Percentiles rank a stretch among this genome's conserved stretches.
These are phyloP conservation scores for Planiliza haematocheilus DNA, from an alignment of 2,113 vertebrate genomes.

Conservation along the genomic window DNA sequence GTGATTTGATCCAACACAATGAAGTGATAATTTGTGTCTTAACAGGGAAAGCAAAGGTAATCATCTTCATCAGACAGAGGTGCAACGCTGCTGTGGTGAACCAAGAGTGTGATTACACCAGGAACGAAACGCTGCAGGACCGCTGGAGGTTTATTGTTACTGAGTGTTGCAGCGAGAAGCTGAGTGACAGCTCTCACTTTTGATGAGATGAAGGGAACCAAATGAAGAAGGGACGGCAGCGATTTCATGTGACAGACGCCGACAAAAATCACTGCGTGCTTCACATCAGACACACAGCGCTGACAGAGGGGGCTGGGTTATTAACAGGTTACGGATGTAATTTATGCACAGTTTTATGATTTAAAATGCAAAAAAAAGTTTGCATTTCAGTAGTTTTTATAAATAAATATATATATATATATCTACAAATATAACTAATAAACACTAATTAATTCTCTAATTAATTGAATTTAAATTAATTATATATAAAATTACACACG, in stretches of 20 bases:
- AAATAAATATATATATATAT: background rate
- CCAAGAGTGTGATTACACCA: constrained; percentile 15
- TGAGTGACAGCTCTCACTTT: constrained; percentile 57
- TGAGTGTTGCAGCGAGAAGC: constrained; percentile 9
- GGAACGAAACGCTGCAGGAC: background rate
- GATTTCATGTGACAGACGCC: constrained; percentile 63
- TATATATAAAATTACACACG: background rate
- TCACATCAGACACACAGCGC: constrained; percentile 14
- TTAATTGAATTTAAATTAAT: too few relatives aligned
- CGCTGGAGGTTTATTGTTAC: constrained; percentile 15
- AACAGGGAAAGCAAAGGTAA: background rate
- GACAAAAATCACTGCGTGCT: constrained; percentile 35
- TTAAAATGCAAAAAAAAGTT: background rate
- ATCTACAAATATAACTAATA: too few relatives aligned
- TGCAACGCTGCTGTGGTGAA: background rate
- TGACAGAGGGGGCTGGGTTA: constrained; percentile 38
- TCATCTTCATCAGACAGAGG: background rate
- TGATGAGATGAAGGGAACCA: constrained; percentile 32
- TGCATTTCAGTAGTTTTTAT: background rate
- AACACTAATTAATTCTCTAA: too few relatives aligned
- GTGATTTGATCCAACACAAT: background rate
- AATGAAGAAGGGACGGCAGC: constrained; percentile 25
- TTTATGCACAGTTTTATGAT: background rate
- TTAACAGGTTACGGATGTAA: constrained; percentile 9
- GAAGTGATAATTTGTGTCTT: background rate